Evolutionary conservation across 2,797 vertebrate species (phyloP), one percentile per base, ranked within the genome.

Genomic region (Luscinia luscinia): DNA sequence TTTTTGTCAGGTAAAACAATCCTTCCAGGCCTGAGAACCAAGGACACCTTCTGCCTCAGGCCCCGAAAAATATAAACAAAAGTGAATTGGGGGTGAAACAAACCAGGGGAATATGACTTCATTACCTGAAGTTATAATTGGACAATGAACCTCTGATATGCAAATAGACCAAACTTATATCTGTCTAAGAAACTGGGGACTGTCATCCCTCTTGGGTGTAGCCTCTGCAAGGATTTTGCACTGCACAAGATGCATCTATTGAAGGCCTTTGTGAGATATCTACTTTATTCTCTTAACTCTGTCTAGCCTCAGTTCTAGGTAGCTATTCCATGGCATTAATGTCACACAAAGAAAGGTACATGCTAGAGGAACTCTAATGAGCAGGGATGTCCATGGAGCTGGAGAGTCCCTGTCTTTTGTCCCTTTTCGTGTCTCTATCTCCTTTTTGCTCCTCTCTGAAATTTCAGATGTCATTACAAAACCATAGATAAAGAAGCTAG

Each of bases 31-130:
- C 40, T 66, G 28, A 66, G 11, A 38, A 38, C 9, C 9, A 55
- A 46, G 51, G n/a, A 16, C 11, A 32, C 5, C 61, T 38, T 13
- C 9, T 66, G 27, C 11, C 27, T 38, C 62, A 46, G 41, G 18
- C 17, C 6, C n/a, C 5, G 0, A 9, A 45, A 55, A 38, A 11
- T 17, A 32, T 21, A 17, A 55, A 79, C 27, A 27, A 32, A 79
- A 79, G 14, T n/a, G n/a, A 38, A n/a, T 13, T 1, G 5, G 14
- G 12, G 8, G 17, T 14, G n/a, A 46, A 57, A 41, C 9, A 27
- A 66, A 79, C 18, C 0, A 0, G 1, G 41, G 51, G 11, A 32
- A 46, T 55, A 32, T 38, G 27, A n/a, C 34, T 66, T 38, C 8
- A 7, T 79, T 79, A 57, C 22, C 34, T 57, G 76, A 38, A 66